Percentiles rank a stretch among this genome's conserved stretches.
Evolutionary conservation across 2,113 vertebrate genomes (phyloP).

Genomic region (Cyanoderma ruficeps): DNA sequence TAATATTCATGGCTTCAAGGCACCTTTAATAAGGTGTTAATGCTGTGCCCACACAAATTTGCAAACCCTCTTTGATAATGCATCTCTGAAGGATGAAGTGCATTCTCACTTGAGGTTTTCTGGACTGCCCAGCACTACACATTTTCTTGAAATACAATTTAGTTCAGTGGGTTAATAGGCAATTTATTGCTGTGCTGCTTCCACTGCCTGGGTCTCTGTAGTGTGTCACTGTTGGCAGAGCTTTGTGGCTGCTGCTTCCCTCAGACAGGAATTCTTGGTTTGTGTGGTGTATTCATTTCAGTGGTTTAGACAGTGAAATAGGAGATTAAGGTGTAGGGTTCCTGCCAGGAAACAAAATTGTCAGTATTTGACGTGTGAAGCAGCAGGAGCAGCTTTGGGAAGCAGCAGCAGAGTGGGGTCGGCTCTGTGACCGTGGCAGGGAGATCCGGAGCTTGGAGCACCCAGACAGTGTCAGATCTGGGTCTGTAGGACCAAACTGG

Average conservation of each 20-base stretch:
- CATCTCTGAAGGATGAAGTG: background rate
- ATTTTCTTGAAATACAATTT: background rate
- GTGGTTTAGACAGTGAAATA: background rate
- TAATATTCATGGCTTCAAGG: background rate
- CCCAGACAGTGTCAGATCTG: fast-evolving
- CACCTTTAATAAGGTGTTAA: slow-evolving; percentile 15
- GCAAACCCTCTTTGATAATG: background rate
- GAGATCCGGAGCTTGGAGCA: background rate
- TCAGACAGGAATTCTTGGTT: background rate
- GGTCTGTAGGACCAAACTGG: background rate
- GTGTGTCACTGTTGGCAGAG: background rate
- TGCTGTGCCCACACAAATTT: background rate
- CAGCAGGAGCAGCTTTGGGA: background rate
- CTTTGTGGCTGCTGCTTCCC: background rate
- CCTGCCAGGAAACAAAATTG: background rate
- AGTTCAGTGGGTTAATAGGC: slow-evolving; percentile 4
- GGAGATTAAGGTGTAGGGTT: background rate
- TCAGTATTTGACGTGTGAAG: background rate
- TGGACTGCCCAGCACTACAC: background rate
- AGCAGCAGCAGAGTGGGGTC: background rate
- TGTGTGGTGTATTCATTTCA: background rate
- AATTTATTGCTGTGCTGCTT: slow-evolving; percentile 10
- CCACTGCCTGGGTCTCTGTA: background rate
- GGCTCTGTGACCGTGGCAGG: fast-evolving
- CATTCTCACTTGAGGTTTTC: background rate